Percentiles rank a stretch among this genome's conserved stretches.
These are phyloP conservation scores for Nowickia ferox DNA, from an alignment of 2,888 invertebrate species.

Conservation along the genomic window DNA sequence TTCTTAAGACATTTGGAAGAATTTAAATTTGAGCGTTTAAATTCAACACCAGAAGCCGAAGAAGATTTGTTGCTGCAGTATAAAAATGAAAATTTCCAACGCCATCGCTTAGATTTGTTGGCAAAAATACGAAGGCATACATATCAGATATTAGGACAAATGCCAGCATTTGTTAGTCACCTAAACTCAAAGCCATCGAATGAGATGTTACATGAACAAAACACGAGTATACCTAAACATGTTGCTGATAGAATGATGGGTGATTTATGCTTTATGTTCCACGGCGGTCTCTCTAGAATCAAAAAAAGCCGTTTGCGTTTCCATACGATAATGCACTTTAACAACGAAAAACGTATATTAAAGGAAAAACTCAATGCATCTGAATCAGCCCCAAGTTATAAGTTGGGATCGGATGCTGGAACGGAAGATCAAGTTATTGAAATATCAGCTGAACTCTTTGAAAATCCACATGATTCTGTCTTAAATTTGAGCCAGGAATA, in stretches of 20 bases:
- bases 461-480: constrained; percentile 76
- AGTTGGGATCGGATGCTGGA: constrained; percentile 24
- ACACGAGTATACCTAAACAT: constrained; percentile 31
- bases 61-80: constrained; percentile 75
- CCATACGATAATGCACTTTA: constrained; percentile 74
- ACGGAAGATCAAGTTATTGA: constrained; percentile 75
- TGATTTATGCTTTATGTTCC: constrained; percentile 75
- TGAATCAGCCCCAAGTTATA: constrained; percentile 64
- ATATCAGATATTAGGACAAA: constrained; percentile 54
- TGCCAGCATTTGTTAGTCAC: background rate
- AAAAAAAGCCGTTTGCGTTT: constrained; percentile 74
- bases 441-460: constrained; percentile 75
- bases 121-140: constrained; percentile 73
- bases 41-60: constrained; percentile 71
- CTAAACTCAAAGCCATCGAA: too few relatives aligned
- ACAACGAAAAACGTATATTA: constrained; percentile 73
- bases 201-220: background rate
- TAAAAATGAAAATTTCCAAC: constrained; percentile 74
- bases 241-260: constrained; percentile 70
- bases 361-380: constrained; percentile 73
- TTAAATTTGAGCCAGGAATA: constrained; percentile 74
- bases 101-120: constrained; percentile 75
- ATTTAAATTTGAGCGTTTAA: constrained; percentile 74
- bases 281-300: constrained; percentile 73
- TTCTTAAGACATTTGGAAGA: constrained; percentile 73